Evolutionary conservation across 2,888 invertebrate species (phyloP), one percentile per base, ranked within the genome.

Genomic region (Sabatieria punctata): DNA sequence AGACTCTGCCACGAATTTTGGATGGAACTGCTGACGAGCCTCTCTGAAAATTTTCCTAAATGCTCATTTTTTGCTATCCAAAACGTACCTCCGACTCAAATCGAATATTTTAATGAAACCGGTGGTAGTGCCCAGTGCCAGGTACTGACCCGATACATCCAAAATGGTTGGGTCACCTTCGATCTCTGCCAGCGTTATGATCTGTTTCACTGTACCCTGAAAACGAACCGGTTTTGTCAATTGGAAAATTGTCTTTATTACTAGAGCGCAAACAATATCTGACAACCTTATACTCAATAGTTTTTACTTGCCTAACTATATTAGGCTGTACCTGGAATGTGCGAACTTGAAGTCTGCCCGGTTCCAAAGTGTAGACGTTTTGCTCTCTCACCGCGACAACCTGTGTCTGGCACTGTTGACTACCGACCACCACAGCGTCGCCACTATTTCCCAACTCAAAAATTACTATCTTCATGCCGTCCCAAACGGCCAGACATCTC

Each of bases 151-250:
- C 6, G 38, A 11, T 8, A 38, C n/a, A 38, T 38, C 38, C 19
- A 38, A 21, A 6, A 11, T 6, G 8, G 19, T 8, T 21, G 38
- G 38, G 19, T 8, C 6, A 21, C 38, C 38, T 38, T 38, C 38
- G 8, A 18, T 21, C 22, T 38, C 38, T 38, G 38, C 19, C 19
- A 38, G 19, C 6, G 38, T 6, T n/a, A 38, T 11, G 6, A 38
- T n/a, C 38, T 38, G 38, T n/a, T 38, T 38, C 6, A 38, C 38
- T n/a, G 38, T 38, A 8, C 38, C 38, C 38, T 38, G 19, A 38
- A 21, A 8, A 38, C 8, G 22, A 38, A n/a, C 22, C 38, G n/a
- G n/a, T n/a, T n/a, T n/a, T n/a, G n/a, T n/a, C n/a, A n/a, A n/a
- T n/a, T n/a, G n/a, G n/a, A n/a, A n/a, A n/a, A n/a, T n/a, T n/a